Conservation (phyloP, 2,888 invertebrate species). For the Pteria penguin region DNA sequence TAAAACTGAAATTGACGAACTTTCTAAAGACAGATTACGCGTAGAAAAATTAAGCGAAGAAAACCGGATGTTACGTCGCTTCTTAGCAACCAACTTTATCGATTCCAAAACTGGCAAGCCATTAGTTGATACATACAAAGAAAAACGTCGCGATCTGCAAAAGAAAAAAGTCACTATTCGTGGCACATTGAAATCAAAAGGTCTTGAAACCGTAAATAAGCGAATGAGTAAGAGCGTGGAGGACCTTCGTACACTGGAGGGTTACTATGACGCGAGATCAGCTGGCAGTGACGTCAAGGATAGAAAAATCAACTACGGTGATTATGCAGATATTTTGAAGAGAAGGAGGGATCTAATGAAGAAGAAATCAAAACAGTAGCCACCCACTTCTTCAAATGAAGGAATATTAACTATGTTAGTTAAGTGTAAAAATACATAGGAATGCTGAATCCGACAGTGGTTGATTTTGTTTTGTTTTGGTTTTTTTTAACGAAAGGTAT, state of each 20-base stretch:
- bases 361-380: not conserved
- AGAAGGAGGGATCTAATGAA: not conserved
- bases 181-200: conserved; percentile 2
- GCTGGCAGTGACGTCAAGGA: not conserved
- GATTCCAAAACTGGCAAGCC: conserved; percentile 29
- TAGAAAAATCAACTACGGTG: not conserved
- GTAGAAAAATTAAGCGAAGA: conserved; percentile 17
- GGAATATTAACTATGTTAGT: not conserved
- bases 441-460: no score
- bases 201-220: not conserved
- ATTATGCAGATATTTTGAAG: conserved; percentile 28
- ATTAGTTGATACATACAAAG: not conserved
- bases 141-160: not conserved
- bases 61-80: conserved; percentile 24
- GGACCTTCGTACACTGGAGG: conserved; percentile 12
- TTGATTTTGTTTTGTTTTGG: no score
- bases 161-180: conserved; percentile 1
- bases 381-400: not conserved
- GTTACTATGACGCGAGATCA: not conserved
- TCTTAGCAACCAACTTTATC: conserved; percentile 18
- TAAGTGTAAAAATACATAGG: no score
- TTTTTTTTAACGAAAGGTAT: no score
- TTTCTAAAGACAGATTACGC: conserved; percentile 19
- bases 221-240: conserved; percentile 18
- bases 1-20: conserved; percentile 27